Percentiles rank a stretch among this genome's conserved stretches.
Conservation (phyloP, 2,113 vertebrate genomes). For the Daphoenositta chrysoptera region DNA sequence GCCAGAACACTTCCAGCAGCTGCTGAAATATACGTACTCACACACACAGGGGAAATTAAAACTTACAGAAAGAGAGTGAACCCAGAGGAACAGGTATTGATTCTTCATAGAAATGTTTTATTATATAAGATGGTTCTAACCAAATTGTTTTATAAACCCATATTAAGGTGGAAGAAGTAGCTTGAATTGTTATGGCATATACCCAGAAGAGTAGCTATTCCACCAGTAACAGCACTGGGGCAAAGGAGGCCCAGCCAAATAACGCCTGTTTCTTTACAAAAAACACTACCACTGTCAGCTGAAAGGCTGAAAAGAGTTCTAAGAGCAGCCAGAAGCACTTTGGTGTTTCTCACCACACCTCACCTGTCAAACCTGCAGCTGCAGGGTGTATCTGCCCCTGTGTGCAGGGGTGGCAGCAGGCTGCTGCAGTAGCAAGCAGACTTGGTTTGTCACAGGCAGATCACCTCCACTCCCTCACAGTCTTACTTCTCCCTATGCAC, state of each 20-base stretch:
- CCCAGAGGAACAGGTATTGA: constrained; percentile 1
- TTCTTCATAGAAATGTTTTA: constrained; percentile 35
- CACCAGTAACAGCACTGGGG: background rate
- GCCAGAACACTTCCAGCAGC: background rate
- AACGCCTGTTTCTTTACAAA: background rate
- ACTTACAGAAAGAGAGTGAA: background rate
- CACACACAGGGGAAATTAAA: constrained; percentile 39
- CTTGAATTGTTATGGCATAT: background rate
- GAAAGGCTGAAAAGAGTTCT: background rate
- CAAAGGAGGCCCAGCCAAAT: background rate
- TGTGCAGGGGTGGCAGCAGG: background rate
- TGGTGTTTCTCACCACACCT: background rate
- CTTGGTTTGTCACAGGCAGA: background rate
- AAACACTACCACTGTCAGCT: background rate
- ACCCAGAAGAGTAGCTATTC: background rate
- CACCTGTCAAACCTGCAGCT: background rate
- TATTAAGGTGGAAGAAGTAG: background rate
- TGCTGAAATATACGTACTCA: background rate
- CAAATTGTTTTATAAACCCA: constrained; percentile 19
- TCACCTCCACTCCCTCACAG: background rate
- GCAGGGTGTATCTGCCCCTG: background rate
- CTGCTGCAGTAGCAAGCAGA: background rate
- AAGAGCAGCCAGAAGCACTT: background rate
- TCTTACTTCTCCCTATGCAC: background rate
- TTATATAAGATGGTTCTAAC: background rate